phyloP scores from a whole-genome alignment of 2,888 invertebrate genomes.

The Graphium colonna region DNA sequence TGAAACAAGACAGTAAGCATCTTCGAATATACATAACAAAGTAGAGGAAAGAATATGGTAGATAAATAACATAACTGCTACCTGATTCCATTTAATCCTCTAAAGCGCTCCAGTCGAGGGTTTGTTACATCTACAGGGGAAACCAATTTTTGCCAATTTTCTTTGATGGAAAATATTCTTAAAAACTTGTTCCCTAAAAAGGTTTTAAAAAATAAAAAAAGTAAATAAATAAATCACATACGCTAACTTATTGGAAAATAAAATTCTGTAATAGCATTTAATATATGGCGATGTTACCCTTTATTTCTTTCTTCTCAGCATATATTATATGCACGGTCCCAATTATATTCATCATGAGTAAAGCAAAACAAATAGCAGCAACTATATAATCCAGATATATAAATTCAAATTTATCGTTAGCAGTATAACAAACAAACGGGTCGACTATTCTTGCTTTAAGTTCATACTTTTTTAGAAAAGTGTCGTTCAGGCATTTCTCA shows the following conservation, averaged over 20 bases:
- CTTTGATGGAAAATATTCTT: slow-evolving; percentile 35
- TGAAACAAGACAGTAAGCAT: too few relatives aligned
- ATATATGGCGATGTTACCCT: too few relatives aligned
- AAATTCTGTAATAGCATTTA: too few relatives aligned
- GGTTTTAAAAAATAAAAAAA: too few relatives aligned
- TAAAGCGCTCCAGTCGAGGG: slow-evolving; percentile 21
- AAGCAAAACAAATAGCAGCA: slow-evolving; percentile 42
- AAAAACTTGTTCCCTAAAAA: slow-evolving; percentile 34
- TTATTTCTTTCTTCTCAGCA: slow-evolving; percentile 22
- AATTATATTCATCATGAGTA: slow-evolving; percentile 47
- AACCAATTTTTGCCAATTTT: slow-evolving; percentile 34
- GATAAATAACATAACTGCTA: too few relatives aligned
- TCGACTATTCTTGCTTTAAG: slow-evolving; percentile 44
- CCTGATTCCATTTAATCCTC: slow-evolving; percentile 28
- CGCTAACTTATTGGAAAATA: too few relatives aligned
- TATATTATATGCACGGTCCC: slow-evolving; percentile 47
- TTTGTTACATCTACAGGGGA: slow-evolving; percentile 4
- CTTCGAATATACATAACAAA: too few relatives aligned
- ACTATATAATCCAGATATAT: slow-evolving; percentile 47
- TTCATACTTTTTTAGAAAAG: slow-evolving; percentile 46
- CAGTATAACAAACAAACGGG: slow-evolving; percentile 44
- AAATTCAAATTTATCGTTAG: slow-evolving; percentile 34
- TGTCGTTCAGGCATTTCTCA: slow-evolving; percentile 42
- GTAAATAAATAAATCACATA: too few relatives aligned
- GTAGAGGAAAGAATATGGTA: too few relatives aligned